These are phyloP conservation scores for Anguilla rostrata DNA, from an alignment of 2,113 vertebrate genomes.

Conservation along the genomic window DNA sequence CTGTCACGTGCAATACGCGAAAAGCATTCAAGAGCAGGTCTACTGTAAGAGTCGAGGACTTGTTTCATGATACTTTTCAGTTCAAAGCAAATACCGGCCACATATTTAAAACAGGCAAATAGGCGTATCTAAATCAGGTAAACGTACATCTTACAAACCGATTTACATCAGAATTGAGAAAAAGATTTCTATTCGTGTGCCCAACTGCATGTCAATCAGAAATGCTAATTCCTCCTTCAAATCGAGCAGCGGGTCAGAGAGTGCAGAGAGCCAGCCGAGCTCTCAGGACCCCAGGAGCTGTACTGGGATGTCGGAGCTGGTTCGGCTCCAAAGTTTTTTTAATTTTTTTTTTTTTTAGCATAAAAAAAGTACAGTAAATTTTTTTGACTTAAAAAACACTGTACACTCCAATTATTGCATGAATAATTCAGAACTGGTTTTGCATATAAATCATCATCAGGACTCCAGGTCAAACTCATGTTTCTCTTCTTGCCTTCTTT, in stretches of 20 bases:
- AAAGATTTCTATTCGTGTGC: slow-evolving; percentile 50
- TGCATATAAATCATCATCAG: slow-evolving; percentile 69
- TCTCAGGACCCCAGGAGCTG: slow-evolving; percentile 52
- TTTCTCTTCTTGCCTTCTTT: slow-evolving; percentile 88
- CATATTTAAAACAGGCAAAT: background rate
- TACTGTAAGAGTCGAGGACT: background rate
- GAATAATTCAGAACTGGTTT: slow-evolving; percentile 80
- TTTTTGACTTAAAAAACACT: slow-evolving; percentile 78
- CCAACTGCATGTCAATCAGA: slow-evolving; percentile 42
- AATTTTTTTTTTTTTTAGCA: slow-evolving; percentile 50
- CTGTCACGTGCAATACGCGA: slow-evolving; percentile 8
- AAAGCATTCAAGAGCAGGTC: background rate
- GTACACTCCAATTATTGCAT: slow-evolving; percentile 98
- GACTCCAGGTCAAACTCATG: slow-evolving; percentile 78
- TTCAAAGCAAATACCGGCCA: slow-evolving; percentile 11
- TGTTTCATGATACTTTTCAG: background rate
- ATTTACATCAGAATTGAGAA: slow-evolving; percentile 21
- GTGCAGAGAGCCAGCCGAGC: slow-evolving; percentile 67
- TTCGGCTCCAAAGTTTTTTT: slow-evolving; percentile 69
- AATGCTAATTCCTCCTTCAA: slow-evolving; percentile 39
- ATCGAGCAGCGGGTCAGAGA: slow-evolving; percentile 72
- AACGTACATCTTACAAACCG: background rate
- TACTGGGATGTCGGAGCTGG: slow-evolving; percentile 62
- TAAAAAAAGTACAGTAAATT: slow-evolving; percentile 76
- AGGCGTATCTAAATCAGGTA: background rate